A percentile compares a stretch with the other conserved stretches of the same genome.
Conservation (phyloP, 30 jellyfish, hydroid and myxozoan genomes). For the Calvadosia cruxmelitensis region DNA sequence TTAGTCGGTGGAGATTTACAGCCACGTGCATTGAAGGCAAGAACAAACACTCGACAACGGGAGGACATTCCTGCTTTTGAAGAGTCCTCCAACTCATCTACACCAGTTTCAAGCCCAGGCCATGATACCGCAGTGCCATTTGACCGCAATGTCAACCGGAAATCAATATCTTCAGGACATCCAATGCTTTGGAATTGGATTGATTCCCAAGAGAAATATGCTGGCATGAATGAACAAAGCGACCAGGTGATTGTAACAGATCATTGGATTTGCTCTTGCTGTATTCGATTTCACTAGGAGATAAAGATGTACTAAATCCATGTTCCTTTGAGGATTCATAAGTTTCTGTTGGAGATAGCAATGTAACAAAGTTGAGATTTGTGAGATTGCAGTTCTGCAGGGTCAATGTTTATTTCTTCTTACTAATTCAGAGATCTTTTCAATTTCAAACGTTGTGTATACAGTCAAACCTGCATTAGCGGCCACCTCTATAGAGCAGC, state of each 20-base stretch:
- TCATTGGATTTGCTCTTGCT: no score
- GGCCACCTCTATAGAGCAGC: no score
- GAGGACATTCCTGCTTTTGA: not conserved
- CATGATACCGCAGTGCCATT: slow-evolving; percentile 25
- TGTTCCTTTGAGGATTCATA: no score
- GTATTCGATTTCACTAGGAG: no score
- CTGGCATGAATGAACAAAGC: not conserved
- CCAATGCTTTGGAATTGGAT: slow-evolving; percentile 92
- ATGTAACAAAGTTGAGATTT: no score
- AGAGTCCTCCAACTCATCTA: slow-evolving; percentile 59
- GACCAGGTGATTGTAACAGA: not conserved
- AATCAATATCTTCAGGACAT: slow-evolving; percentile 76
- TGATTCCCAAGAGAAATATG: slow-evolving; percentile 73
- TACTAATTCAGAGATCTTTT: no score
- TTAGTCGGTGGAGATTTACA: not conserved
- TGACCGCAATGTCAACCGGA: slow-evolving; percentile 62
- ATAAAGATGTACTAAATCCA: no score
- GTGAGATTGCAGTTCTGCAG: no score
- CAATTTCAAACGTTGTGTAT: no score
- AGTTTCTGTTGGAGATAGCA: no score
- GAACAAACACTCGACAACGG: not conserved
- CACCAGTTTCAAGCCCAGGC: slow-evolving; percentile 92
- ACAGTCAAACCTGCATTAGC: no score
- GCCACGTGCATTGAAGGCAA: not conserved
- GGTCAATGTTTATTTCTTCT: no score